Percentiles rank a stretch among this genome's conserved stretches.
Evolutionary conservation across 2,888 invertebrate genomes (phyloP).

Genomic region (Drosophila aldrichi): DNA sequence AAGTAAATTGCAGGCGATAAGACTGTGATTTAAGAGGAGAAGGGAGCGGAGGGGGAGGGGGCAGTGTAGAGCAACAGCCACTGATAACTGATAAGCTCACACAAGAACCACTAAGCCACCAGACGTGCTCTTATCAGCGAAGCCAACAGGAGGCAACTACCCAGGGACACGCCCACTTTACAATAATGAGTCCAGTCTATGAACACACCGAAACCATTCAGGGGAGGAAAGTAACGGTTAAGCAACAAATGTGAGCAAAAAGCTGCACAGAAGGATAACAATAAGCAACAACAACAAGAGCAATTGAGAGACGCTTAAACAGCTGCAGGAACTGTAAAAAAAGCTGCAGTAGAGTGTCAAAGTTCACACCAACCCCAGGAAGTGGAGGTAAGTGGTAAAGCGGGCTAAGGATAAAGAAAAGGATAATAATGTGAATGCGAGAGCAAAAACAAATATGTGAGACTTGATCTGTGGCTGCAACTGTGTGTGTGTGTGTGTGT

Average conservation of each 20-base stretch:
- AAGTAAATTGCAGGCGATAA: constrained; percentile 51
- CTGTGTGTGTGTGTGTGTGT: constrained; percentile 1
- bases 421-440: constrained; percentile 64
- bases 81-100: constrained; percentile 54
- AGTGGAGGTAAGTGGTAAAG: constrained; percentile 14
- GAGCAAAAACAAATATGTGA: constrained; percentile 54
- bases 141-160: constrained; percentile 28
- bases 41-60: no score
- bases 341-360: constrained; percentile 82
- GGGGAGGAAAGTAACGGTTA: constrained; percentile 26
- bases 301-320: constrained; percentile 50
- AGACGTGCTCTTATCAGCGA: constrained; percentile 70
- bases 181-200: constrained; percentile 43
- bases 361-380: constrained; percentile 82
- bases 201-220: constrained; percentile 3
- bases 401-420: constrained; percentile 42
- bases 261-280: constrained; percentile 44
- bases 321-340: constrained; percentile 50
- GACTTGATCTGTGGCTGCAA: constrained; percentile 51
- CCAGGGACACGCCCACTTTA: constrained; percentile 26
- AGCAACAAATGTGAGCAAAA: constrained; percentile 45
- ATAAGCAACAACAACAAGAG: constrained; percentile 26
- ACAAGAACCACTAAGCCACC: constrained; percentile 52
- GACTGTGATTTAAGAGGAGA: constrained; percentile 19
- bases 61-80: constrained; percentile 18